Percentiles rank a stretch among this genome's conserved stretches.
These are phyloP conservation scores for Linepithema humile DNA, from an alignment of 1,140 invertebrate species.

Conservation along the genomic window DNA sequence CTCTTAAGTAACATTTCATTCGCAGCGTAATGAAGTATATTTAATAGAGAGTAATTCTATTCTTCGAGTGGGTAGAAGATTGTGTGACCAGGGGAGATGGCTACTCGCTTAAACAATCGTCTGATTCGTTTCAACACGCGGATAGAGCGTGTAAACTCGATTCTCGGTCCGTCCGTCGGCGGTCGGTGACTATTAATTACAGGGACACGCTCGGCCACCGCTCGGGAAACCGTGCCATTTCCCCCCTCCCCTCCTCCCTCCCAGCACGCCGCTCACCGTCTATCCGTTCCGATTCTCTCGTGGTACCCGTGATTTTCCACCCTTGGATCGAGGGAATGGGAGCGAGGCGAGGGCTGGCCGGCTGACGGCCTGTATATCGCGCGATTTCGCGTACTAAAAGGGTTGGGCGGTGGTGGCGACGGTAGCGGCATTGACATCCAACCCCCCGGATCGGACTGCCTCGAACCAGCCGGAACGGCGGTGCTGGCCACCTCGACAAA, in stretches of 20 bases:
- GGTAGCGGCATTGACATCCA: slow-evolving; percentile 72
- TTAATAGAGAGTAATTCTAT: not conserved
- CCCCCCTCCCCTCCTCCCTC: not conserved
- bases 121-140: slow-evolving; percentile 48
- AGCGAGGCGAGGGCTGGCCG: slow-evolving; percentile 13
- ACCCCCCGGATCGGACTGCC: slow-evolving; percentile 57
- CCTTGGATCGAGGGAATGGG: slow-evolving; percentile 43
- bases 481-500: slow-evolving; percentile 59
- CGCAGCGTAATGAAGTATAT: not conserved
- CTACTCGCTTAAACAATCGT: slow-evolving; percentile 56
- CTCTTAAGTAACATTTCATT: not conserved
- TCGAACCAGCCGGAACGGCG: slow-evolving; percentile 44
- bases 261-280: not conserved
- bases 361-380: slow-evolving; percentile 46
- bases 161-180: slow-evolving; percentile 53
- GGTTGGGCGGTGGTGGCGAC: slow-evolving; percentile 29
- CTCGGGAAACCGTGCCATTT: slow-evolving; percentile 66
- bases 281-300: slow-evolving; percentile 51
- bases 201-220: slow-evolving; percentile 71
- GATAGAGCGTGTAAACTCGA: slow-evolving; percentile 64
- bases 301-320: slow-evolving; percentile 69
- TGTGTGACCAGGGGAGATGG: slow-evolving; percentile 5
- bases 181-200: slow-evolving; percentile 79
- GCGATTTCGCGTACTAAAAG: slow-evolving; percentile 55
- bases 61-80: not conserved